Conservation (phyloP, 2,888 invertebrate species). For the Sphaeridia pumilis region DNA sequence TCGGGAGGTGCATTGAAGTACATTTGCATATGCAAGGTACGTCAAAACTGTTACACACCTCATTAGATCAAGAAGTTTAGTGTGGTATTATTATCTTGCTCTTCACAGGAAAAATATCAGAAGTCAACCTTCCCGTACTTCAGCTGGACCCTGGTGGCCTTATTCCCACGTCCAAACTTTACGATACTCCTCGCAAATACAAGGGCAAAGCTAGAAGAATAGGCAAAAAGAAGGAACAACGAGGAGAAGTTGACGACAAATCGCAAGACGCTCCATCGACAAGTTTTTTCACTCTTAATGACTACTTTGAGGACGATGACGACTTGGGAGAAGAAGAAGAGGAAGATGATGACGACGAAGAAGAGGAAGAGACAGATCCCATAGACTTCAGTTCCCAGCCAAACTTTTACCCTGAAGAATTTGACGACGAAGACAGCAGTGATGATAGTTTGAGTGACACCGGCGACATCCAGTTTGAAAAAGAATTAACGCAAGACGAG, state of each 20-base stretch:
- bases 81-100: not conserved
- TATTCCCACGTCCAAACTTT: constrained; percentile 13
- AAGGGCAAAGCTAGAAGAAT: constrained; percentile 9
- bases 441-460: not conserved
- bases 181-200: constrained; percentile 1
- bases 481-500: constrained; percentile 1
- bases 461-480: not conserved
- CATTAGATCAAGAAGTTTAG: not conserved
- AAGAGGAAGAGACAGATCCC: no score
- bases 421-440: constrained; percentile 4
- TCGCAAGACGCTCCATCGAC: not conserved
- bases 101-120: constrained; percentile 25
- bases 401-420: not conserved
- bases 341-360: constrained; percentile 13
- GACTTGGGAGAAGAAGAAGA: constrained; percentile 14
- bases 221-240: not conserved
- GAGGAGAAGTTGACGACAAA: not conserved
- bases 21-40: constrained; percentile 23
- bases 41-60: not conserved
- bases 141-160: constrained; percentile 19
- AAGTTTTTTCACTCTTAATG: not conserved
- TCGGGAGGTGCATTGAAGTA: constrained; percentile 29
- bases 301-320: constrained; percentile 15
- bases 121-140: constrained; percentile 12
- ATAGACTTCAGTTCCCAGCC: not conserved